phyloP scores from a whole-genome alignment of 2,113 vertebrate species.

The Hyperoodon ampullatus region DNA sequence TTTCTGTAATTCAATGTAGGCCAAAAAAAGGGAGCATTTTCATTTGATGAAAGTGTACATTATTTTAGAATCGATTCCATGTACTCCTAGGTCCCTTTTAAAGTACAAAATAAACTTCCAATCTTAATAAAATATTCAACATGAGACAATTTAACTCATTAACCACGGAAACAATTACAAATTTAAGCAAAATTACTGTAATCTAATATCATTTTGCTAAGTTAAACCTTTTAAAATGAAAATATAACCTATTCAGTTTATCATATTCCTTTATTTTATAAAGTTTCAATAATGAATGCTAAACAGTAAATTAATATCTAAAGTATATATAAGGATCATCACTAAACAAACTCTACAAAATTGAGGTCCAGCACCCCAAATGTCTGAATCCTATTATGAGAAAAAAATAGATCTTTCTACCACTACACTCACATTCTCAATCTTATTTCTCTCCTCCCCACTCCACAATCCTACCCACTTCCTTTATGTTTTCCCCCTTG shows the following conservation, averaged over 20 bases:
- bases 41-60: slow-evolving; percentile 64
- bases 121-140: slow-evolving; percentile 78
- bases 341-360: not conserved
- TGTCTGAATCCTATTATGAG: not conserved
- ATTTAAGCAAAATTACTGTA: slow-evolving; percentile 79
- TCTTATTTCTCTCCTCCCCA: not conserved
- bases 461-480: not conserved
- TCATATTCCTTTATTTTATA: slow-evolving; percentile 51
- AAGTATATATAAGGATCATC: not conserved
- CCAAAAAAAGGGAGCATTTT: slow-evolving; percentile 74
- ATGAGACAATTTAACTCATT: slow-evolving; percentile 78
- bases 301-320: slow-evolving; percentile 52
- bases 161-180: slow-evolving; percentile 79
- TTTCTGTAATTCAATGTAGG: slow-evolving; percentile 34
- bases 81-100: slow-evolving; percentile 58
- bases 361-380: not conserved
- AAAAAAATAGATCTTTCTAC: not conserved
- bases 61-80: slow-evolving; percentile 72
- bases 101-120: slow-evolving; percentile 79
- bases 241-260: slow-evolving; percentile 62
- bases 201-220: slow-evolving; percentile 67
- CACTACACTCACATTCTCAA: not conserved
- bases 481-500: not conserved
- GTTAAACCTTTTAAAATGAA: slow-evolving; percentile 72
- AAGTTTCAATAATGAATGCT: slow-evolving; percentile 71